These are phyloP conservation scores for Melanerpes aurifrons DNA, from an alignment of 2,113 vertebrate species.

Conservation along the genomic window DNA sequence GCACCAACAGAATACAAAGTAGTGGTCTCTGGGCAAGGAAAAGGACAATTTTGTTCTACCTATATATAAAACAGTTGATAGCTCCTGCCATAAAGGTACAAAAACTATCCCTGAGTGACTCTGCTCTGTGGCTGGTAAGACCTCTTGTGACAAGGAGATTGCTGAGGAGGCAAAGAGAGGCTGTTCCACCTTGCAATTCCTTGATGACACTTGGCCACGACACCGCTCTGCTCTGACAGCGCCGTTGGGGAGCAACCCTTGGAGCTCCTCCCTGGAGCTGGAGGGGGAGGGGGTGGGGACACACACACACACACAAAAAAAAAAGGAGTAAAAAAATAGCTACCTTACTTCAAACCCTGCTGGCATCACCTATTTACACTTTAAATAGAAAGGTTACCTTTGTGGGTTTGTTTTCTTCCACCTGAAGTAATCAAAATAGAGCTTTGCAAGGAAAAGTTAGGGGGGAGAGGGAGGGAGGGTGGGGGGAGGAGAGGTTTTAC, in stretches of 20 bases:
- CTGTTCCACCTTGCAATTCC: slow-evolving; percentile 32
- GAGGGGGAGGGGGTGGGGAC: neutral
- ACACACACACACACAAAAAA: no score
- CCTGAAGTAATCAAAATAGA: slow-evolving; percentile 83
- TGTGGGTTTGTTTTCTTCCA: neutral
- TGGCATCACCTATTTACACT: slow-evolving; percentile 79
- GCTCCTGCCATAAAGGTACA: slow-evolving; percentile 52
- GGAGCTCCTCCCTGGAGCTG: slow-evolving; percentile 54
- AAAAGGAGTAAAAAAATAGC: slow-evolving; percentile 71
- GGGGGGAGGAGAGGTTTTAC: slow-evolving; percentile 49
- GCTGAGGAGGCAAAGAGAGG: slow-evolving; percentile 42
- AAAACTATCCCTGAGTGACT: slow-evolving; percentile 66
- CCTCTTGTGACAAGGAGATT: slow-evolving; percentile 58
- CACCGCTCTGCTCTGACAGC: slow-evolving; percentile 60
- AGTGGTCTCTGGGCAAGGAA: slow-evolving; percentile 48
- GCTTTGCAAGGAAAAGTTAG: slow-evolving; percentile 81
- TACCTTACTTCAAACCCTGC: slow-evolving; percentile 64
- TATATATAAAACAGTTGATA: slow-evolving; percentile 18
- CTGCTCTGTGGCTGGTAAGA: slow-evolving; percentile 30
- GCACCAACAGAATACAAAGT: slow-evolving; percentile 21
- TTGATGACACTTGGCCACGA: slow-evolving; percentile 16
- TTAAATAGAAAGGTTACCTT: slow-evolving; percentile 79
- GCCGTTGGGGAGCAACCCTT: neutral
- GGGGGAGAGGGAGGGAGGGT: neutral
- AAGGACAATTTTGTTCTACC: neutral